phyloP scores from a whole-genome alignment of 2,113 vertebrate genomes.

The Boleophthalmus pectinirostris region DNA sequence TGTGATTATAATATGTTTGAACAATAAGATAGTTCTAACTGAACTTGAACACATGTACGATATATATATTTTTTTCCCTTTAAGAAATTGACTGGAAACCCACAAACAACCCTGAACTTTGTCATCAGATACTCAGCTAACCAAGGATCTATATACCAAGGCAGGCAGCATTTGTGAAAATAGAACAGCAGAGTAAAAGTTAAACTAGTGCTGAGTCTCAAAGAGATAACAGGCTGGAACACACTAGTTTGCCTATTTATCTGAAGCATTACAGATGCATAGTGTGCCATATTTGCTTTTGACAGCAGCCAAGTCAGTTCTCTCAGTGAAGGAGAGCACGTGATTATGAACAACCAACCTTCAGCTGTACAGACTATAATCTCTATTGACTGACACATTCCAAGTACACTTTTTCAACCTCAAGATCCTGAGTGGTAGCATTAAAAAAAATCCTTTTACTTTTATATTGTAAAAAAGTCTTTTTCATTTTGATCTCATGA shows the following conservation, averaged over 20 bases:
- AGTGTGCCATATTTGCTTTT: constrained; percentile 13
- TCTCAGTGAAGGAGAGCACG: constrained; percentile 36
- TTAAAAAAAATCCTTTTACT: background rate
- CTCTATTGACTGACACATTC: background rate
- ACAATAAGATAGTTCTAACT: no score
- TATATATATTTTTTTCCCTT: no score
- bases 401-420: background rate
- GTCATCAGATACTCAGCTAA: no score
- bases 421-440: background rate
- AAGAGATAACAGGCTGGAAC: constrained; percentile 5
- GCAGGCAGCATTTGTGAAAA: no score
- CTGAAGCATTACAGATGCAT: constrained; percentile 8
- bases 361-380: background rate
- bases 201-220: background rate
- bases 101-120: no score
- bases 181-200: no score
- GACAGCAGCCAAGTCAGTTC: constrained; percentile 34
- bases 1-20: no score
- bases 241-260: constrained; percentile 13
- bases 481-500: constrained; percentile 2
- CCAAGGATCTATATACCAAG: no score
- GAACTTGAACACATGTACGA: no score
- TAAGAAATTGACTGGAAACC: no score
- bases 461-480: background rate
- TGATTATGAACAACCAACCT: constrained; percentile 27